A percentile compares a stretch with the other conserved stretches of the same genome.
phyloP scores from a whole-genome alignment of 2,888 invertebrate species.

The Lepidocyrtoides sp. region DNA sequence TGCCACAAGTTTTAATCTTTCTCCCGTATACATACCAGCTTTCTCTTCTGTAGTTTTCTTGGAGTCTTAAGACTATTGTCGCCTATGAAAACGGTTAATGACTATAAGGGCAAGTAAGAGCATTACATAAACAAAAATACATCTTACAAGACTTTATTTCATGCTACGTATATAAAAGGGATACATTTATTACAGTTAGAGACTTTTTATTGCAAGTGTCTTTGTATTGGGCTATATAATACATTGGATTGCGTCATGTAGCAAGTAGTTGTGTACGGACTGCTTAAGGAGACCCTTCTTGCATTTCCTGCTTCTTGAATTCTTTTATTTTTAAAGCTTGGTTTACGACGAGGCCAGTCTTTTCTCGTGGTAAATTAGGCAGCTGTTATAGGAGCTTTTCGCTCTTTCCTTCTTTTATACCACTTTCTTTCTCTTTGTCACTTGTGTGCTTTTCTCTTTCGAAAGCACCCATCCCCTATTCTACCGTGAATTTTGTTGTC shows the following conservation, averaged over 20 bases:
- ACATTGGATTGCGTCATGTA: not conserved
- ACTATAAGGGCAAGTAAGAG: not conserved
- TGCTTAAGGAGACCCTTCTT: constrained; percentile 21
- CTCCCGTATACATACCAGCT: not conserved
- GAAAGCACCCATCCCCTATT: constrained; percentile 16
- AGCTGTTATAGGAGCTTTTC: constrained; percentile 70
- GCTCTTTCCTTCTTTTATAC: constrained; percentile 11
- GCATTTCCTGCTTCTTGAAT: constrained; percentile 64
- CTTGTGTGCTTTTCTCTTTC: constrained; percentile 60
- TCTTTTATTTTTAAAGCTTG: constrained; percentile 78
- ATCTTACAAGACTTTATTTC: not conserved
- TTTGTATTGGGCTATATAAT: not conserved
- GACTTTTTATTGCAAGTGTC: too few species aligned
- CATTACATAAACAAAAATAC: not conserved
- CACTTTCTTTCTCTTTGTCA: constrained; percentile 36
- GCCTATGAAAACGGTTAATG: too few species aligned
- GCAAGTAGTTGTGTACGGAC: not conserved
- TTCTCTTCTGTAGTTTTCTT: not conserved
- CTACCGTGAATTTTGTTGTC: constrained; percentile 5
- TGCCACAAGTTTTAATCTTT: constrained; percentile 56
- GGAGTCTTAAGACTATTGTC: too few species aligned
- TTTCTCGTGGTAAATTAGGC: constrained; percentile 79
- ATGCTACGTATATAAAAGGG: not conserved
- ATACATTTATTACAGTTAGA: not conserved
- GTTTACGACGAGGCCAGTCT: constrained; percentile 71